Evolutionary conservation across 2,888 invertebrate species (phyloP).

Genomic region (Protonemura montana): DNA sequence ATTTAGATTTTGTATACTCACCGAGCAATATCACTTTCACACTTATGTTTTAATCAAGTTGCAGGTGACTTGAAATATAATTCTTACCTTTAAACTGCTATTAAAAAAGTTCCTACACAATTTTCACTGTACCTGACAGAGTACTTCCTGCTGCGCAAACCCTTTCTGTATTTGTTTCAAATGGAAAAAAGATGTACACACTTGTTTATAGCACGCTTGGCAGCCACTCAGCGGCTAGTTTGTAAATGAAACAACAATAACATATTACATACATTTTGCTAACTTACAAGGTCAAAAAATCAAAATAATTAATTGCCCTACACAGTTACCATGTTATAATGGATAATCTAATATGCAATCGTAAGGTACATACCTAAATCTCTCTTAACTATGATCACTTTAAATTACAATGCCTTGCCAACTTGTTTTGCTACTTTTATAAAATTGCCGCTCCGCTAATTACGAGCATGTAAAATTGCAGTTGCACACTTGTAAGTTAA

Average conservation of each 20-base stretch:
- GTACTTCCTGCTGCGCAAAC: no score
- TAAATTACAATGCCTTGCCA: slow-evolving; percentile 53
- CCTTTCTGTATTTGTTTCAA: no score
- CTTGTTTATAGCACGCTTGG: not conserved
- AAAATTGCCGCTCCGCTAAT: slow-evolving; percentile 47
- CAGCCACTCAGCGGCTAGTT: not conserved
- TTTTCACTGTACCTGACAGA: no score
- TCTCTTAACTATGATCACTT: slow-evolving; percentile 18
- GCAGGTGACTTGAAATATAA: no score
- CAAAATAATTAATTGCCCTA: not conserved
- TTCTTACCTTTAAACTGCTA: no score
- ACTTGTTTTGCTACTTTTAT: slow-evolving; percentile 60
- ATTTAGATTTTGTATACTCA: no score
- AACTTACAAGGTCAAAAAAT: not conserved
- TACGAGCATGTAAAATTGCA: slow-evolving; percentile 14
- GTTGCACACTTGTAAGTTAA: not conserved
- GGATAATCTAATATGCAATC: not conserved
- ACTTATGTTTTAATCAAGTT: no score
- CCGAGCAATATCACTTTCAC: no score
- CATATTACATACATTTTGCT: not conserved
- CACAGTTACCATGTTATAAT: not conserved
- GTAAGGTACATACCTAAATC: not conserved
- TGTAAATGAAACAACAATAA: not conserved
- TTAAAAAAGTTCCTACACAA: no score
- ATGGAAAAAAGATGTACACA: no score